These are phyloP conservation scores for Collichthys lucidus DNA, from an alignment of 2,113 vertebrate species.

Conservation along the genomic window DNA sequence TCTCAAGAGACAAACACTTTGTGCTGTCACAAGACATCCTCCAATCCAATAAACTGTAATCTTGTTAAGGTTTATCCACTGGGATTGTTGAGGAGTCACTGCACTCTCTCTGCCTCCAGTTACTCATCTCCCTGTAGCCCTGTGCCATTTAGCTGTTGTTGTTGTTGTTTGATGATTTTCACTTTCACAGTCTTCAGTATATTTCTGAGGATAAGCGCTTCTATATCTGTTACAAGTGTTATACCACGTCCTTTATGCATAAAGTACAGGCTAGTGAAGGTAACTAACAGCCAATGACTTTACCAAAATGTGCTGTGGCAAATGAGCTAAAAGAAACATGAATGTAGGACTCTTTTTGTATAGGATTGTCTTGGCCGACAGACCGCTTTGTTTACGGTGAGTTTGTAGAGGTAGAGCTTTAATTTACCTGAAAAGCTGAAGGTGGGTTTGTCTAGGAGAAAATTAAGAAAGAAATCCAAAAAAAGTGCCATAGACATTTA, in stretches of 20 bases:
- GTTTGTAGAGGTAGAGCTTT: constrained; percentile 10
- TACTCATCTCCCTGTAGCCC: background rate
- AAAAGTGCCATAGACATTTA: too few species aligned
- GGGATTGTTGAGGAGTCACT: constrained; percentile 46
- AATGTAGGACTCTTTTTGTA: background rate
- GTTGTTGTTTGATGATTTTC: background rate
- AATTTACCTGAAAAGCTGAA: constrained; percentile 8
- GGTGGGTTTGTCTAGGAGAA: background rate
- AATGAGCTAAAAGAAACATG: background rate
- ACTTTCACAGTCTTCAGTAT: background rate
- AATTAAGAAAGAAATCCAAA: too few species aligned
- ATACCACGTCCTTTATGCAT: background rate
- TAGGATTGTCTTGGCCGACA: background rate
- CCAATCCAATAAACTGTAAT: constrained; percentile 82
- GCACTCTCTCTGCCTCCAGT: background rate
- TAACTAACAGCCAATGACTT: background rate
- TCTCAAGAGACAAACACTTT: constrained; percentile 55
- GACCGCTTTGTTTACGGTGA: constrained; percentile 13
- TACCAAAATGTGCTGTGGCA: background rate
- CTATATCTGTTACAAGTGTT: background rate
- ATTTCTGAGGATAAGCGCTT: background rate
- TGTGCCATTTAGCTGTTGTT: too few species aligned
- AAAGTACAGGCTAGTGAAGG: background rate
- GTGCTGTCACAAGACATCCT: constrained; percentile 70
- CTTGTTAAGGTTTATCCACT: constrained; percentile 67